Evolutionary conservation across 1,140 invertebrate species (phyloP), one percentile per base, ranked within the genome.

Genomic region (Proctacanthus coquilletti): DNA sequence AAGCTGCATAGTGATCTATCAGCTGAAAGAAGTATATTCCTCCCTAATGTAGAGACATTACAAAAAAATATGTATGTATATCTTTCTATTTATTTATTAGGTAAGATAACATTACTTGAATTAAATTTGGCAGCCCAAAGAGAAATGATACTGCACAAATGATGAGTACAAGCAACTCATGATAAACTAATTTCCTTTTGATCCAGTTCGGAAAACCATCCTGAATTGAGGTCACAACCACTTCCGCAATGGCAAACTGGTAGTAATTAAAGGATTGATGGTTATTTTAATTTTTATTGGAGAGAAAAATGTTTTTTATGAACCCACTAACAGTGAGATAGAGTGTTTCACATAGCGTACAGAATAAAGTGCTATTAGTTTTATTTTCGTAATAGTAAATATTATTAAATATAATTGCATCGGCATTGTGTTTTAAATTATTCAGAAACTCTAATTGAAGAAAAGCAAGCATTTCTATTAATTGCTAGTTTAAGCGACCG

Each of bases 21-120:
- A 93, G 61, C 70, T 89, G 84, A 58, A 94, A 93, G 50, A 85
- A 84, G 50, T 86, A 93, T 46, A 92, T 89, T 42, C 88, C 89
- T 44, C 86, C 87, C 43, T 58, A 45, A 21, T 31, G 33, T 13
- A 29, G 21, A 36, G 78, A 84, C 57, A 39, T 53, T 52, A 40
- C 8, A 45, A 45, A 45, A 42, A n/a, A n/a, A n/a, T n/a, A n/a
- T n/a, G n/a, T n/a, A n/a, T 23, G 36, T 21, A 15, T 39, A 20
- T 13, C 30, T 39, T 27, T 39, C 14, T 18, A 48, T 44, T 52
- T 61, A 80, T 77, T n/a, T n/a, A n/a, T n/a, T n/a, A n/a, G n/a
- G n/a, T n/a, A n/a, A n/a, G n/a, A n/a, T 13, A 9, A 9, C 23
- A 27, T 21, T 6, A 45, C 43, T 62, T 84, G 74, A 42, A 84